Percentiles rank a stretch among this genome's conserved stretches.
Evolutionary conservation across 2,113 vertebrate genomes (phyloP).

Genomic region (Thamnophis sirtalis): DNA sequence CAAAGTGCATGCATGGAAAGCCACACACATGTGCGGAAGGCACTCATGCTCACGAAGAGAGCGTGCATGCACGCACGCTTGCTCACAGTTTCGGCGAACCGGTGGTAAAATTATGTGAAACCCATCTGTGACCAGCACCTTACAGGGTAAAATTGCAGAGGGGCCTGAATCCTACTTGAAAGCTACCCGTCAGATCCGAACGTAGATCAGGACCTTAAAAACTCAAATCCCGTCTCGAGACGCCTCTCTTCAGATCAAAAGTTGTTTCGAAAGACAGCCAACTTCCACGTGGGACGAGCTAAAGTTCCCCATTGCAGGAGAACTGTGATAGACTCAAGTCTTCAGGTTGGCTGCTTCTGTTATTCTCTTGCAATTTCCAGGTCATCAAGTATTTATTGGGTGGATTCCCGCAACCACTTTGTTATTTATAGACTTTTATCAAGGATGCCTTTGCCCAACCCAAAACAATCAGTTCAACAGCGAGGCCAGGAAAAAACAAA

Average conservation of each 20-base stretch:
- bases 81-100: no score
- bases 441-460: not conserved
- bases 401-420: not conserved
- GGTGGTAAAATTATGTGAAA: no score
- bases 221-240: not conserved
- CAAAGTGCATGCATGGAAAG: no score
- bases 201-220: not conserved
- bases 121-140: not conserved
- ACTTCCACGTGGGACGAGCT: not conserved
- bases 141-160: not conserved
- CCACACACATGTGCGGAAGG: no score
- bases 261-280: not conserved
- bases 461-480: not conserved
- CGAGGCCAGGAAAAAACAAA: not conserved
- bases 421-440: conserved; percentile 1
- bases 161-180: not conserved
- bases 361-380: not conserved
- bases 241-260: not conserved
- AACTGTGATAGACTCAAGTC: not conserved
- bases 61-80: no score
- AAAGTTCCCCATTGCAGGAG: not conserved
- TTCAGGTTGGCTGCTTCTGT: not conserved
- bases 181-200: not conserved
- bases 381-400: not conserved
- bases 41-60: no score